These are phyloP conservation scores for Lydus trimaculatus DNA, from an alignment of 2,888 invertebrate species.

Conservation along the genomic window DNA sequence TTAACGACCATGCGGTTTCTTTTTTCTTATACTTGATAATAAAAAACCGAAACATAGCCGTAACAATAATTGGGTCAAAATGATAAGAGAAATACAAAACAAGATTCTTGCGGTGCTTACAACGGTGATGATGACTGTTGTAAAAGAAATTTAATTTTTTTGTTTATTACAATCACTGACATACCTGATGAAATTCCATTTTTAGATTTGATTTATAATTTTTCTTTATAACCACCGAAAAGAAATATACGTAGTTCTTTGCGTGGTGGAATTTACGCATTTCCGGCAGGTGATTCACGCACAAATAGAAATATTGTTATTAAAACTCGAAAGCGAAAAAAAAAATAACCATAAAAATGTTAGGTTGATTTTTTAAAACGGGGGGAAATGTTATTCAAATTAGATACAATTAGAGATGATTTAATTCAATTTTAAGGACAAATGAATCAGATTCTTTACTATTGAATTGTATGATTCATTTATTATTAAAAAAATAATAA, in stretches of 20 bases:
- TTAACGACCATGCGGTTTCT: constrained; percentile 24
- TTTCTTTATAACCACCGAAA: not conserved
- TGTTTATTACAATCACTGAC: not conserved
- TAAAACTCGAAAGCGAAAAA: not conserved
- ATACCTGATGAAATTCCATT: not conserved
- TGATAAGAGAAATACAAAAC: not conserved
- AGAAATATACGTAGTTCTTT: too few relatives aligned
- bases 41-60: constrained; percentile 13
- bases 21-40: too few relatives aligned
- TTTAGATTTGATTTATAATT: not conserved
- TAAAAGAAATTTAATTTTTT: not conserved
- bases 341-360: too few relatives aligned
- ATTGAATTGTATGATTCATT: not conserved
- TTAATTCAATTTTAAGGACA: not conserved
- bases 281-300: constrained; percentile 32
- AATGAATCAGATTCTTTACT: not conserved
- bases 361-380: not conserved
- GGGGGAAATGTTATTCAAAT: not conserved
- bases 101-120: not conserved
- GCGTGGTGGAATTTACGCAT: constrained; percentile 17
- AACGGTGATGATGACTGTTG: not conserved
- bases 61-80: not conserved
- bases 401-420: not conserved
- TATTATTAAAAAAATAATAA: not conserved
- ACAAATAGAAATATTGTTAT: constrained; percentile 15